These are phyloP conservation scores for Polymixis lichenea DNA, from an alignment of 2,888 invertebrate genomes.

Conservation along the genomic window DNA sequence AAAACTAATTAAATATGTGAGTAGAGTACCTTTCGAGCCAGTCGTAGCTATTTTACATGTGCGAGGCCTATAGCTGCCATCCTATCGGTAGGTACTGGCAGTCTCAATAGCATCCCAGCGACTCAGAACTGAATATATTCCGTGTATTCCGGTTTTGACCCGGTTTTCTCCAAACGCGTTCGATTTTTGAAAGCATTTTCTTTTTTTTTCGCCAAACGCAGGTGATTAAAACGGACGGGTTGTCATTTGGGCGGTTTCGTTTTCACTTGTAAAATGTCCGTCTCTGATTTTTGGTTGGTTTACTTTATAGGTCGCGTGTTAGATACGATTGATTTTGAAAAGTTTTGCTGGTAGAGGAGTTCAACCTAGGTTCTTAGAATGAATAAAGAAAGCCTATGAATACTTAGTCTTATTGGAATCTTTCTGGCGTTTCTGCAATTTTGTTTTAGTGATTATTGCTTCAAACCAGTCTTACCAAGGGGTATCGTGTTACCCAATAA, in stretches of 20 bases:
- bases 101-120: slow-evolving; percentile 87
- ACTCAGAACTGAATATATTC: slow-evolving; percentile 85
- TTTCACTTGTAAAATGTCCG: slow-evolving; percentile 40
- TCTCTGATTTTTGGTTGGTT: slow-evolving; percentile 30
- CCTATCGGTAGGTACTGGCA: slow-evolving; percentile 87
- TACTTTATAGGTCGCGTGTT: slow-evolving; percentile 1
- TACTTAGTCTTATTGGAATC: neutral
- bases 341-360: neutral
- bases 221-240: slow-evolving; percentile 62
- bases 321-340: slow-evolving; percentile 6
- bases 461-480: too few species aligned
- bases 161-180: slow-evolving; percentile 78
- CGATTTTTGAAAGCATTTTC: slow-evolving; percentile 66
- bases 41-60: slow-evolving; percentile 89
- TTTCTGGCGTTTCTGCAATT: neutral
- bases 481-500: too few species aligned
- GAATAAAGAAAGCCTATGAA: neutral
- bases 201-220: slow-evolving; percentile 47
- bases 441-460: neutral
- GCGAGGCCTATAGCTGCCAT: slow-evolving; percentile 88
- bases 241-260: slow-evolving; percentile 53
- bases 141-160: slow-evolving; percentile 78
- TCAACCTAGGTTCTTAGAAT: neutral
- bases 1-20: slow-evolving; percentile 56
- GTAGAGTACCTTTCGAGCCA: slow-evolving; percentile 80